These are phyloP conservation scores for Aphis craccivora DNA, from an alignment of 1,140 invertebrate genomes.

Conservation along the genomic window DNA sequence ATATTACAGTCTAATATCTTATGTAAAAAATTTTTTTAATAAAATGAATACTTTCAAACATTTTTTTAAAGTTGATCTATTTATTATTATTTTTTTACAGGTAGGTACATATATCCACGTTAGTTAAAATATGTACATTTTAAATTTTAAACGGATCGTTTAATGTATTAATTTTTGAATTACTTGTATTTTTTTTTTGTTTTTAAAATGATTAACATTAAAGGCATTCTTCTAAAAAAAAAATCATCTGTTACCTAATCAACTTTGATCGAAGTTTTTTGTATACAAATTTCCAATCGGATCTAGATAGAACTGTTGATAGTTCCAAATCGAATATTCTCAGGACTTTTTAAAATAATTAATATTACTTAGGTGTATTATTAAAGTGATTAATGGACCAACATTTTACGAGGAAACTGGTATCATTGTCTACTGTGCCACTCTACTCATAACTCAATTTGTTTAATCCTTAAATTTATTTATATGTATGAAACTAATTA, in stretches of 20 bases:
- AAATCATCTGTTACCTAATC: background rate
- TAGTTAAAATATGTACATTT: background rate
- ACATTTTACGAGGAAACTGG: too few relatives aligned
- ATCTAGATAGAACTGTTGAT: background rate
- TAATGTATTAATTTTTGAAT: background rate
- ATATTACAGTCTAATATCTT: background rate
- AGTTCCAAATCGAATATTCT: background rate
- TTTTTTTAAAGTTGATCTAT: too few relatives aligned
- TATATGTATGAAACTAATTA: too few relatives aligned
- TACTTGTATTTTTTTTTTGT: background rate
- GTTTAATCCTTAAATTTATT: too few relatives aligned
- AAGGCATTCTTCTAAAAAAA: background rate
- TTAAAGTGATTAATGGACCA: too few relatives aligned
- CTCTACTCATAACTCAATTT: too few relatives aligned
- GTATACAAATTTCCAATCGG: background rate
- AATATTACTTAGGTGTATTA: too few relatives aligned
- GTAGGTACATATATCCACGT: too few relatives aligned
- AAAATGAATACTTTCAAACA: background rate
- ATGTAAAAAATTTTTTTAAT: background rate
- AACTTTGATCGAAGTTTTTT: background rate
- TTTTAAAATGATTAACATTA: background rate
- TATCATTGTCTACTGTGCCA: too few relatives aligned
- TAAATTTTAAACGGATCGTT: background rate
- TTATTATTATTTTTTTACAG: background rate
- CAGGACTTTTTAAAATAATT: background rate